These are phyloP conservation scores for Drosophila pseudoananassae DNA, from an alignment of 1,140 invertebrate genomes.

Conservation along the genomic window DNA sequence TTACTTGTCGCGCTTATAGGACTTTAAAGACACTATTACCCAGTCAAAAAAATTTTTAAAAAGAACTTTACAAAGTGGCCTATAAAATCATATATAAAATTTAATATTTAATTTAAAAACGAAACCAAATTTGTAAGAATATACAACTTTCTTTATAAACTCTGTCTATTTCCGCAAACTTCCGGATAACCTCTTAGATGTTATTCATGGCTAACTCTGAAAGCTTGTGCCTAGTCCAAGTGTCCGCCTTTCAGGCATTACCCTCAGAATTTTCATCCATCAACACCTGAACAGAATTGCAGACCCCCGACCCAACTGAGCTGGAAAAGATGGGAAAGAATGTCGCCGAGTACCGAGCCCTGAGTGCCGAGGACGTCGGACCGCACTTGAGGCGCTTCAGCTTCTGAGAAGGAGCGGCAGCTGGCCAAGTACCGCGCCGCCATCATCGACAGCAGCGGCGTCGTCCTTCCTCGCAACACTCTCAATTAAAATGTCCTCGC, in stretches of 20 bases:
- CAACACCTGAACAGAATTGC: constrained; percentile 66
- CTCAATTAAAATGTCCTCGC: constrained; percentile 82
- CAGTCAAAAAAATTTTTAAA: background rate
- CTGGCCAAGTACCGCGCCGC: constrained; percentile 71
- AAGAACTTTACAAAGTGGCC: background rate
- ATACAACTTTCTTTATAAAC: background rate
- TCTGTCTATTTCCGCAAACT: constrained; percentile 10
- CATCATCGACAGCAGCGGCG: constrained; percentile 34
- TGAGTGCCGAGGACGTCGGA: constrained; percentile 33
- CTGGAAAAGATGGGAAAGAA: constrained; percentile 26
- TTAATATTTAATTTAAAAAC: background rate
- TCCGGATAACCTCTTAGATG: constrained; percentile 14
- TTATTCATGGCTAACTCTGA: constrained; percentile 29
- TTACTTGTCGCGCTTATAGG: constrained; percentile 39
- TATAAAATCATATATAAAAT: background rate
- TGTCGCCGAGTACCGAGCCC: constrained; percentile 33
- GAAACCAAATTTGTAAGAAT: too few species aligned
- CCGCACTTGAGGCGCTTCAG: constrained; percentile 64
- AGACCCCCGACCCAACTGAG: background rate
- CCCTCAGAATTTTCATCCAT: constrained; percentile 57
- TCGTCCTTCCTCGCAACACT: constrained; percentile 69
- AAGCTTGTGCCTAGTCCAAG: constrained; percentile 25
- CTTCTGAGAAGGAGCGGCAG: constrained; percentile 51
- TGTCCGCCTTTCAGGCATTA: constrained; percentile 37
- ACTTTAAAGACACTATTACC: background rate